Evolutionary conservation across 2,888 invertebrate genomes (phyloP).

Genomic region (Drosophila anomelani): DNA sequence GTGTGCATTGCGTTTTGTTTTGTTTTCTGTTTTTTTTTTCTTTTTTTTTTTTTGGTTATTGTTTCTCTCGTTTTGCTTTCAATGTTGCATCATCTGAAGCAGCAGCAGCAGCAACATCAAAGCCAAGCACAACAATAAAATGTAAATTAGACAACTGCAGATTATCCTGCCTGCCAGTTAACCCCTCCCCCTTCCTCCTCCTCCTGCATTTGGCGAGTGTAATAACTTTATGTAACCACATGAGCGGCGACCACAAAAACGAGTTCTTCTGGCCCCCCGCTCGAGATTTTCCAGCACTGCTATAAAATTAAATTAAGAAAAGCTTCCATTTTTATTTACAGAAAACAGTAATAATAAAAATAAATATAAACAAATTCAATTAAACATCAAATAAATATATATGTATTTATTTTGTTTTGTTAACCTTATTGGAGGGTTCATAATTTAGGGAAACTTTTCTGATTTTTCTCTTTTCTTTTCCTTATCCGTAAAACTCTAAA

Average conservation of each 20-base stretch:
- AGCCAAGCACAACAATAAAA: slow-evolving; percentile 57
- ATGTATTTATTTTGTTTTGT: too few relatives aligned
- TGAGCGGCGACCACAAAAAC: slow-evolving; percentile 40
- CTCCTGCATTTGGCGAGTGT: slow-evolving; percentile 9
- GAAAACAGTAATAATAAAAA: background rate
- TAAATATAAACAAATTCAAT: too few relatives aligned
- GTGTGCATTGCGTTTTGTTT: slow-evolving; percentile 26
- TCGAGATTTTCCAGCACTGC: slow-evolving; percentile 21
- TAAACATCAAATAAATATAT: too few relatives aligned
- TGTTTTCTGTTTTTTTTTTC: slow-evolving; percentile 24
- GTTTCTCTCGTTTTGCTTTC: slow-evolving; percentile 34
- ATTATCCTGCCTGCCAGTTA: slow-evolving; percentile 36
- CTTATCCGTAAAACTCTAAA: background rate
- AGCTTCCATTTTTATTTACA: background rate
- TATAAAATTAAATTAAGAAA: background rate
- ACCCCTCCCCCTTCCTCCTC: background rate
- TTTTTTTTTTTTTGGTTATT: slow-evolving; percentile 34
- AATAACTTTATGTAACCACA: slow-evolving; percentile 64
- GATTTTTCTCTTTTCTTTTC: background rate
- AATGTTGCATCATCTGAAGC: slow-evolving; percentile 45
- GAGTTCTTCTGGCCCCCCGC: slow-evolving; percentile 50
- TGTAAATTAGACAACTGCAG: slow-evolving; percentile 63
- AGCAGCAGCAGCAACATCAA: slow-evolving; percentile 20
- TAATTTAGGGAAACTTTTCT: too few relatives aligned
- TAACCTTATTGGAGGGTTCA: too few relatives aligned